phyloP scores from a whole-genome alignment of 2,888 invertebrate species.

The Brachypalpus laphriformis region DNA sequence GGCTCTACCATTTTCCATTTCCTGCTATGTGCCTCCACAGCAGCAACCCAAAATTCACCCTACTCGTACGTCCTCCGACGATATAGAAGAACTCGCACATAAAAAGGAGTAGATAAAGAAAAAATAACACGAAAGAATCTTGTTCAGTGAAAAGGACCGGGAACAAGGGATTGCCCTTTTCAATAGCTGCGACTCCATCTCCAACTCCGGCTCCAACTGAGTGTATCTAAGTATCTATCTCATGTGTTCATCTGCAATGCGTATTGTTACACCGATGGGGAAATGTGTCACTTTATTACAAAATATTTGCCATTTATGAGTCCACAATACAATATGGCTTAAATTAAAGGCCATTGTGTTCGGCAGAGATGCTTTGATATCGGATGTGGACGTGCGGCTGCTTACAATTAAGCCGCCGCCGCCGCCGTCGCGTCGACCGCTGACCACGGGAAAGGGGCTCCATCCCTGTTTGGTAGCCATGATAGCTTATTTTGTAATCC shows the following conservation, averaged over 20 bases:
- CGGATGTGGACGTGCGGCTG: slow-evolving; percentile 27
- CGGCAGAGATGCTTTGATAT: slow-evolving; percentile 54
- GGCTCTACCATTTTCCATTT: slow-evolving; percentile 64
- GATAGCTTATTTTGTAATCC: slow-evolving; percentile 38
- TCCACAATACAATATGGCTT: slow-evolving; percentile 59
- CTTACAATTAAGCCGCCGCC: slow-evolving; percentile 27
- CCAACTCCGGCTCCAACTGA: neutral
- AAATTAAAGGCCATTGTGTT: slow-evolving; percentile 69
- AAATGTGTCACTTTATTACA: slow-evolving; percentile 73
- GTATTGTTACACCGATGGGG: slow-evolving; percentile 71
- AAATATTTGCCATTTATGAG: slow-evolving; percentile 73
- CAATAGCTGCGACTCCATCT: slow-evolving; percentile 37
- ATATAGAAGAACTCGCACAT: slow-evolving; percentile 17
- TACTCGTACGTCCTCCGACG: slow-evolving; percentile 22
- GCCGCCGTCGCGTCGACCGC: too few relatives aligned
- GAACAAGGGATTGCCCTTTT: slow-evolving; percentile 46
- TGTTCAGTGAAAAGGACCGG: slow-evolving; percentile 43
- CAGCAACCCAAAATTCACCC: slow-evolving; percentile 41
- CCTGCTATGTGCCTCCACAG: slow-evolving; percentile 40
- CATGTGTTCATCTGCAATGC: slow-evolving; percentile 71
- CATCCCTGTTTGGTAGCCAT: neutral
- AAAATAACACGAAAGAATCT: slow-evolving; percentile 61
- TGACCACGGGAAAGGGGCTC: too few relatives aligned
- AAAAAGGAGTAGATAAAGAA: slow-evolving; percentile 19
- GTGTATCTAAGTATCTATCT: slow-evolving; percentile 27